A percentile compares a stretch with the other conserved stretches of the same genome.
Evolutionary conservation across 2,797 vertebrate genomes (phyloP).

Genomic region (Nannoperca obscura): DNA sequence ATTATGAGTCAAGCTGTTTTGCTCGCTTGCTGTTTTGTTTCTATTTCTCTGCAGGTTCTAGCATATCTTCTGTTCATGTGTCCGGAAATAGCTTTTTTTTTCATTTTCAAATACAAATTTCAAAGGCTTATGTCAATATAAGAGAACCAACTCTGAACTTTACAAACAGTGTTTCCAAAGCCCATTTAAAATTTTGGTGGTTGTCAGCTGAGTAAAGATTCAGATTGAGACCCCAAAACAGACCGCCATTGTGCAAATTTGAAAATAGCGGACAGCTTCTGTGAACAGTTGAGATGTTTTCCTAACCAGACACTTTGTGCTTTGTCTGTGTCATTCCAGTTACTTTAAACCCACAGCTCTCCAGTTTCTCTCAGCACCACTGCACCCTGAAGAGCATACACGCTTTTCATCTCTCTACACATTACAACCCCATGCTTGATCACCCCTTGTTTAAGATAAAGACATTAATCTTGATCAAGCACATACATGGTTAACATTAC

Average conservation of each 20-base stretch:
- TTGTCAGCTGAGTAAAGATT: constrained; percentile 17
- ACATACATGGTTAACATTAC: constrained; percentile 43
- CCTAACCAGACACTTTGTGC: constrained; percentile 21
- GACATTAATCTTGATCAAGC: constrained; percentile 64
- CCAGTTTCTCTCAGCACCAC: constrained; percentile 14
- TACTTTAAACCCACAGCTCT: constrained; percentile 37
- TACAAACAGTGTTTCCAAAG: neutral
- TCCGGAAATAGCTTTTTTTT: neutral
- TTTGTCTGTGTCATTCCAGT: constrained; percentile 22
- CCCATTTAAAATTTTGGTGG: constrained; percentile 3
- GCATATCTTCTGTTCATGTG: too few relatives aligned
- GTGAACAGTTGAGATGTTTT: constrained; percentile 44
- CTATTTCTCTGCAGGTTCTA: neutral
- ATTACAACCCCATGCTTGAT: constrained; percentile 54
- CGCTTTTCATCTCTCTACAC: constrained; percentile 53
- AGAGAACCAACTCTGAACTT: neutral
- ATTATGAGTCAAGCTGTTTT: constrained; percentile 30
- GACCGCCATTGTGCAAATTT: neutral
- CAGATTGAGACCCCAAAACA: constrained; percentile 7
- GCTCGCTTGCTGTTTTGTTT: constrained; percentile 24
- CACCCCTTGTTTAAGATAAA: constrained; percentile 53
- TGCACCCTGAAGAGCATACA: constrained; percentile 25
- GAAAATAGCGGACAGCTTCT: neutral
- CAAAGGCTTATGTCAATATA: too few relatives aligned
- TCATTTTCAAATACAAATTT: neutral